Percentiles rank a stretch among this genome's conserved stretches.
Evolutionary conservation across 2,113 vertebrate genomes (phyloP).

Genomic region (Carlito syrichta): DNA sequence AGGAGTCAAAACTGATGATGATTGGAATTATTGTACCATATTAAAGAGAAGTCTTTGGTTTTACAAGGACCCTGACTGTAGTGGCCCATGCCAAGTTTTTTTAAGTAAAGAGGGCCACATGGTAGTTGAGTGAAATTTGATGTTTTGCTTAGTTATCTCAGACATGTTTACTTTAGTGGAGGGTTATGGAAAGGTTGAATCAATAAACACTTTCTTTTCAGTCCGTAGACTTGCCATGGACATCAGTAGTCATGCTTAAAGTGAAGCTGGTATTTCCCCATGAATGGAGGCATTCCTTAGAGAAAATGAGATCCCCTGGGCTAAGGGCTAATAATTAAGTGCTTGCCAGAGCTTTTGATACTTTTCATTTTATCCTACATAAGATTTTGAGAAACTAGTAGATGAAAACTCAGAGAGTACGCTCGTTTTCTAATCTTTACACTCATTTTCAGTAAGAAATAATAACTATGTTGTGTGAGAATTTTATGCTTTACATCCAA

Average conservation of each 20-base stretch:
- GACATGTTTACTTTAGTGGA: slow-evolving; percentile 76
- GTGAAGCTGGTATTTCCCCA: slow-evolving; percentile 16
- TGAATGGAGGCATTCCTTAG: slow-evolving; percentile 12
- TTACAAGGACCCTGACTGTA: background rate
- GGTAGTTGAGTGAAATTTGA: slow-evolving; percentile 75
- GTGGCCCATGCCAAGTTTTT: slow-evolving; percentile 2
- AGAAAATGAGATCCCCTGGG: background rate
- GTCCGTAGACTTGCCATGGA: slow-evolving; percentile 56
- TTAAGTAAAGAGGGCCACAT: slow-evolving; percentile 29
- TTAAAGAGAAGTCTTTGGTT: background rate
- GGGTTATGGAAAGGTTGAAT: slow-evolving; percentile 76
- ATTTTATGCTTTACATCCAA: background rate
- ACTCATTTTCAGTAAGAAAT: background rate
- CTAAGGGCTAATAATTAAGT: background rate
- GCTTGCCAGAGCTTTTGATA: background rate
- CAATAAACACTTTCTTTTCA: slow-evolving; percentile 75
- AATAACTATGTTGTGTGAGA: background rate
- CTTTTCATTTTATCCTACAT: background rate
- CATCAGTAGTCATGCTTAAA: slow-evolving; percentile 45
- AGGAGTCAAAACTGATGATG: background rate
- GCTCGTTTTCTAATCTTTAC: background rate
- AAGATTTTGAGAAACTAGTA: background rate
- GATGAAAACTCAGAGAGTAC: background rate
- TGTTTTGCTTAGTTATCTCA: slow-evolving; percentile 72
- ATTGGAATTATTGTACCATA: background rate